These are phyloP conservation scores for Axis porcinus DNA, from an alignment of 2,113 vertebrate species.

Conservation along the genomic window DNA sequence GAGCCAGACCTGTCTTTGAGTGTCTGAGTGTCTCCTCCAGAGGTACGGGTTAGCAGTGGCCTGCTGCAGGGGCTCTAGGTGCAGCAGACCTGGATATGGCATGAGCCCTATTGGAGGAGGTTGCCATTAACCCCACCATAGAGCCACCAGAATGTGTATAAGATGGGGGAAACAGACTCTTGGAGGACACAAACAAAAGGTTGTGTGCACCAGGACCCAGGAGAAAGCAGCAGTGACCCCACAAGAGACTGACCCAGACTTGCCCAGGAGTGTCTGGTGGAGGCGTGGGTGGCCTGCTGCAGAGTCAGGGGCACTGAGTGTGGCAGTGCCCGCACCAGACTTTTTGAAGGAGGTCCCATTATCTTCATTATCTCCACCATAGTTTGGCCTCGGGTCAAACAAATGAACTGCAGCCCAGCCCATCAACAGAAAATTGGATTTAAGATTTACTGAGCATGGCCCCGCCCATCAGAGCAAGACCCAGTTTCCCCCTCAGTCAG, in stretches of 20 bases:
- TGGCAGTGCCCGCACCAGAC: neutral
- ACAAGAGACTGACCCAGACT: neutral
- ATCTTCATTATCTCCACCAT: neutral
- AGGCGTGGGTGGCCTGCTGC: neutral
- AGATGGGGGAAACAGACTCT: neutral
- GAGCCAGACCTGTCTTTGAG: neutral
- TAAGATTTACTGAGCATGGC: neutral
- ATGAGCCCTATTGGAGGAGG: neutral
- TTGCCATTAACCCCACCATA: neutral
- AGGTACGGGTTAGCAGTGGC: neutral
- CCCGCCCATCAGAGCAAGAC: neutral
- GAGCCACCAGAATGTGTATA: neutral
- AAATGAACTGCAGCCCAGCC: rapidly evolving
- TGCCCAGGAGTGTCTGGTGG: neutral
- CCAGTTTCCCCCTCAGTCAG: neutral
- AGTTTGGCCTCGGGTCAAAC: neutral
- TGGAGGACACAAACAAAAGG: neutral
- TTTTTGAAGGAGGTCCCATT: neutral
- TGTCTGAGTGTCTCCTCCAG: neutral
- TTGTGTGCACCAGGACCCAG: neutral
- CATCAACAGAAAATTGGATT: neutral
- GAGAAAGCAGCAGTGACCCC: neutral
- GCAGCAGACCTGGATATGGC: neutral
- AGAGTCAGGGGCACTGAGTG: neutral
- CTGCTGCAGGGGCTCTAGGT: neutral